phyloP scores from a whole-genome alignment of 2,888 invertebrate genomes.

The Perizoma flavofasciatum region DNA sequence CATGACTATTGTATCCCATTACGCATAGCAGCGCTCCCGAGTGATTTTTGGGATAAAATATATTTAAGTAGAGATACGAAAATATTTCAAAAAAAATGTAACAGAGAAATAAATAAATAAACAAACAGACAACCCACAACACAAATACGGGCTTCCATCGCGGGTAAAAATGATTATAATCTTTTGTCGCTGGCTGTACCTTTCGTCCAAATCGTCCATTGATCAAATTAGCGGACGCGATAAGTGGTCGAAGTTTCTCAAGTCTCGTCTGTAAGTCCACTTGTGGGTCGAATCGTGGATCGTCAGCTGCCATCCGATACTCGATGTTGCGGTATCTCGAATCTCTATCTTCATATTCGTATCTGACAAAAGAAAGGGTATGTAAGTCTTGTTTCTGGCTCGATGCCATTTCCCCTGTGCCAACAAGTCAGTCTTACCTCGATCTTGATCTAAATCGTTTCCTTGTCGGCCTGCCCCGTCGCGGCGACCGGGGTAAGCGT shows the following conservation, averaged over 20 bases:
- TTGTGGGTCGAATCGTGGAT: slow-evolving; percentile 80
- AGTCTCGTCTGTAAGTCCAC: slow-evolving; percentile 76
- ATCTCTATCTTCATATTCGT: slow-evolving; percentile 67
- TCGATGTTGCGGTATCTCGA: slow-evolving; percentile 74
- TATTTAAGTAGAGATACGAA: no score
- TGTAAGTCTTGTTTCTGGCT: slow-evolving; percentile 21
- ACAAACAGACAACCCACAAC: no score
- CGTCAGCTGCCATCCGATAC: slow-evolving; percentile 79
- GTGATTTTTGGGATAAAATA: no score
- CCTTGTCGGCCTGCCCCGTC: slow-evolving; percentile 73
- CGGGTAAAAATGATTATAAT: neutral
- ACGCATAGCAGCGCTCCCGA: no score
- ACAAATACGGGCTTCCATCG: no score
- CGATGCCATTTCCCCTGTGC: slow-evolving; percentile 30
- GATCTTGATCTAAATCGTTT: slow-evolving; percentile 79
- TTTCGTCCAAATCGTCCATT: slow-evolving; percentile 91
- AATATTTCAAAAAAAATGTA: no score
- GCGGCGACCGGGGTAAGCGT: slow-evolving; percentile 70
- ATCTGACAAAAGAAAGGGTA: slow-evolving; percentile 45
- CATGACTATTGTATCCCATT: no score
- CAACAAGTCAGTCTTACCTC: slow-evolving; percentile 42
- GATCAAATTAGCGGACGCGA: slow-evolving; percentile 90
- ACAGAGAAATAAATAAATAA: no score
- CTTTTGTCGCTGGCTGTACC: slow-evolving; percentile 67
- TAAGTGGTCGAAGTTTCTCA: slow-evolving; percentile 75